Evolutionary conservation across 2,113 vertebrate genomes (phyloP), one percentile per base, ranked within the genome.

Genomic region (Dipodomys stephensi): DNA sequence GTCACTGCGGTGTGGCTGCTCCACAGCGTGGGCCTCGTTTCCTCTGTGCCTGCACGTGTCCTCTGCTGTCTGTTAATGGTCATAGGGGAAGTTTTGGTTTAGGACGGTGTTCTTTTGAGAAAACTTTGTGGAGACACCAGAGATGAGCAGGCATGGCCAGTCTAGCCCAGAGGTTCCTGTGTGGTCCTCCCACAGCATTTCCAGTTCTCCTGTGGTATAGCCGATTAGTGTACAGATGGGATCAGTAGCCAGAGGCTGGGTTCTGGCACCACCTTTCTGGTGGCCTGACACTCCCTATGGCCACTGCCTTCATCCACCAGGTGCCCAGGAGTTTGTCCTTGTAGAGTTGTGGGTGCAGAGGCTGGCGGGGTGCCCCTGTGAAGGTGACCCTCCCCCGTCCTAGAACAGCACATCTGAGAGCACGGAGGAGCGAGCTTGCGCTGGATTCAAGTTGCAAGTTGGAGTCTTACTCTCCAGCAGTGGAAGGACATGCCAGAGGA

Each of bases 371-470:
- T 25, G 5, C 7, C 2, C 20, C n/a, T n/a, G 35, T 46, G 65
- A 44, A 1, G 11, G 57, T 0, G 44, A 27, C 39, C 46, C 46
- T 4, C 1, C 7, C 23, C 19, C 7, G 11, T 49, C 71, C 39
- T 11, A 15, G n/a, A 74, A 35, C 13, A 57, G 12, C 15, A 13
- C 53, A 4, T 57, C 53, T 57, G 53, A 57, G 53, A 57, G 53
- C 53, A 2, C 1, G 27, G 0, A 0, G 15, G 53, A 4, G 53
- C 16, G 15, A 4, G 53, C 15, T 30, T 15, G 10, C 2, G 1
- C 73, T 4, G 0, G 11, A 3, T 18, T 22, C 28, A 39, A 68
- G 44, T 19, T 2, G 4, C 46, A 8, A 39, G 73, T 62, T 32
- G 39, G 76, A 8, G 5, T 27, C 44, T 8, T 60, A 6, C 23